phyloP scores from a whole-genome alignment of 1,140 invertebrate species.

The Leptopilina boulardi region DNA sequence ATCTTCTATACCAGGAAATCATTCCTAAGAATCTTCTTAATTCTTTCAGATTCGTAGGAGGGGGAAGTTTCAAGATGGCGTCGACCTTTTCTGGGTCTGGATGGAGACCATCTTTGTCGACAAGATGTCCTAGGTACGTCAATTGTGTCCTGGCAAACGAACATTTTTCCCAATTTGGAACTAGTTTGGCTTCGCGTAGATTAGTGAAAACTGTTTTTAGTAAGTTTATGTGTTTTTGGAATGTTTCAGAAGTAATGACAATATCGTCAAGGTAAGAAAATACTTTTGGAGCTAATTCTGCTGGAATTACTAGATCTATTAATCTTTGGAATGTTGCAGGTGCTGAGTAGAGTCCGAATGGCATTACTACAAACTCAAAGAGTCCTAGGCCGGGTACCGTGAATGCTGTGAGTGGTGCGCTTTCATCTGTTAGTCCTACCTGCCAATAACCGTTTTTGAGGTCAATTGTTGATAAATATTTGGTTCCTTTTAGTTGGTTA shows the following conservation, averaged over 20 bases:
- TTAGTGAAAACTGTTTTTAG: conserved; percentile 17
- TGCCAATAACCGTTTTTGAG: too few relatives aligned
- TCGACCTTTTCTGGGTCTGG: not conserved
- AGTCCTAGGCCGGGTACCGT: not conserved
- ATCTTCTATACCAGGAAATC: not conserved
- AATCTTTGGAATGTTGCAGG: conserved; percentile 64
- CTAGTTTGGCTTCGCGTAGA: not conserved
- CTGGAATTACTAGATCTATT: conserved; percentile 66
- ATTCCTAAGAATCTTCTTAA: not conserved
- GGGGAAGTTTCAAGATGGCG: not conserved
- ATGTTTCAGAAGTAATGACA: not conserved
- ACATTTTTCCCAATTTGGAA: conserved; percentile 8
- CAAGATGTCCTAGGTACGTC: not conserved
- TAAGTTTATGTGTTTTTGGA: not conserved
- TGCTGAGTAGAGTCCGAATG: conserved; percentile 60
- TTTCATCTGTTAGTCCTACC: conserved; percentile 46
- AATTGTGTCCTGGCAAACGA: conserved; percentile 17
- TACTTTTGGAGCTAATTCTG: conserved; percentile 44
- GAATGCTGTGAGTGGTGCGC: conserved; percentile 53
- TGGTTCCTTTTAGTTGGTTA: conserved; percentile 58
- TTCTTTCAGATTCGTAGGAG: not conserved
- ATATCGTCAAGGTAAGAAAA: conserved; percentile 67
- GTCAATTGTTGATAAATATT: conserved; percentile 70
- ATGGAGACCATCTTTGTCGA: not conserved
- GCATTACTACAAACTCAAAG: conserved; percentile 45